These are phyloP conservation scores for Cerastis rubricosa DNA, from an alignment of 2,888 invertebrate species.

Conservation along the genomic window DNA sequence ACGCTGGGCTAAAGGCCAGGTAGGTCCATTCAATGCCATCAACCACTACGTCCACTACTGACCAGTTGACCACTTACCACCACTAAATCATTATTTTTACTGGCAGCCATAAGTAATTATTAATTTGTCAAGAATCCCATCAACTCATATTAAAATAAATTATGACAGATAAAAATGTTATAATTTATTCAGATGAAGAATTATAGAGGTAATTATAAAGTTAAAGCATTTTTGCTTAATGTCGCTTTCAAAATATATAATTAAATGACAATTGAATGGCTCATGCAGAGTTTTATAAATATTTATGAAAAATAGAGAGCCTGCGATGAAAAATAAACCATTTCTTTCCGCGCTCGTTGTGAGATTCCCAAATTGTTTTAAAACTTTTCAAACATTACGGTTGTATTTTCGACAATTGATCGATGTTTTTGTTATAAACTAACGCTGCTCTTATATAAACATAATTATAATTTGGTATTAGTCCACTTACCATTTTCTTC, in stretches of 20 bases:
- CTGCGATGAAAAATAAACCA: neutral
- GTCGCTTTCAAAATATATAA: conserved; percentile 41
- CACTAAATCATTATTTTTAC: neutral
- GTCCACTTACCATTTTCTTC: conserved; percentile 60
- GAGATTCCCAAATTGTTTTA: neutral
- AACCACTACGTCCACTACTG: neutral
- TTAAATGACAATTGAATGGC: conserved; percentile 21
- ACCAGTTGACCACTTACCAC: neutral
- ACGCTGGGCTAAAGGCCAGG: too few relatives aligned
- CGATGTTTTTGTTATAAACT: neutral
- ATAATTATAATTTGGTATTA: neutral
- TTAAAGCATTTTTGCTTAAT: conserved; percentile 3
- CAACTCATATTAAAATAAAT: neutral
- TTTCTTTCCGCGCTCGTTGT: neutral
- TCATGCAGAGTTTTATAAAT: conserved; percentile 26
- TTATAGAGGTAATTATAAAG: conserved; percentile 18
- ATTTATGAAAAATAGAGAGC: conserved; percentile 45
- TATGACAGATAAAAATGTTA: neutral
- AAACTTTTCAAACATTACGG: neutral
- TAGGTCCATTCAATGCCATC: neutral
- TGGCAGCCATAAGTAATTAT: neutral
- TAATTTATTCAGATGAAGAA: conserved; percentile 3
- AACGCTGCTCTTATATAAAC: too few relatives aligned
- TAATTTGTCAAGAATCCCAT: conserved; percentile 5
- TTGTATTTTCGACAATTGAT: neutral